Conservation (phyloP, 2,797 vertebrate species). For the Gouania willdenowi region DNA sequence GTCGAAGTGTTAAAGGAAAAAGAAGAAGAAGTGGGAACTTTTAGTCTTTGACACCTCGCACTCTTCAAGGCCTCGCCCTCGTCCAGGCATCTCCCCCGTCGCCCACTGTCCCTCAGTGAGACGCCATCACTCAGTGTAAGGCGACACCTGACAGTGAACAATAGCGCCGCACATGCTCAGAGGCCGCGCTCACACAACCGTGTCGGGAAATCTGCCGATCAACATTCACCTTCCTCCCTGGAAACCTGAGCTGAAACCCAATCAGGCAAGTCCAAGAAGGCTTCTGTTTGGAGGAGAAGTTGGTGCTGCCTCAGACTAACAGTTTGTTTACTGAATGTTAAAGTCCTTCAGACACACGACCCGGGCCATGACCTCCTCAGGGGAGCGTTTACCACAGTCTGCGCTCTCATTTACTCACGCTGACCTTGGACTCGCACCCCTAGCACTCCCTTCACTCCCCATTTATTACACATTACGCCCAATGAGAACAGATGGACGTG, state of each 20-base stretch:
- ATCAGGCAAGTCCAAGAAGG: conserved; percentile 44
- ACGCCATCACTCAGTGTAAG: conserved; percentile 68
- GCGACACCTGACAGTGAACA: conserved; percentile 72
- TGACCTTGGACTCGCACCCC: conserved; percentile 54
- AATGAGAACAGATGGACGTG: conserved; percentile 25
- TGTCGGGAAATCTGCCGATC: conserved; percentile 48
- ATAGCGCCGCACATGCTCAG: conserved; percentile 62
- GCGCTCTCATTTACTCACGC: conserved; percentile 42
- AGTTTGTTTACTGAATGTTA: conserved; percentile 37
- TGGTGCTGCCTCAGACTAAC: conserved; percentile 35
- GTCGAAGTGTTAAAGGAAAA: too few species aligned
- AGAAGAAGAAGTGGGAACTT: too few species aligned
- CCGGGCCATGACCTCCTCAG: conserved; percentile 46
- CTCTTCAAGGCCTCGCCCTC: conserved; percentile 10
- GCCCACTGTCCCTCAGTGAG: conserved; percentile 58
- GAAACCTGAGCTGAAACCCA: conserved; percentile 54
- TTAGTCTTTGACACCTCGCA: background rate
- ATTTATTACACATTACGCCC: conserved; percentile 51
- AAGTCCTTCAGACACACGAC: conserved; percentile 36
- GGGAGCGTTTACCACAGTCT: conserved; percentile 58
- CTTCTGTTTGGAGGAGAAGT: conserved; percentile 40
- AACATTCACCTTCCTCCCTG: too few species aligned
- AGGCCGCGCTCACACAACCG: conserved; percentile 38
- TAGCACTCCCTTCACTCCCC: conserved; percentile 36
- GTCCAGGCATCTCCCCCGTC: conserved; percentile 14